Evolutionary conservation across 2,113 vertebrate genomes (phyloP).

Genomic region (Ploceus nigricollis): DNA sequence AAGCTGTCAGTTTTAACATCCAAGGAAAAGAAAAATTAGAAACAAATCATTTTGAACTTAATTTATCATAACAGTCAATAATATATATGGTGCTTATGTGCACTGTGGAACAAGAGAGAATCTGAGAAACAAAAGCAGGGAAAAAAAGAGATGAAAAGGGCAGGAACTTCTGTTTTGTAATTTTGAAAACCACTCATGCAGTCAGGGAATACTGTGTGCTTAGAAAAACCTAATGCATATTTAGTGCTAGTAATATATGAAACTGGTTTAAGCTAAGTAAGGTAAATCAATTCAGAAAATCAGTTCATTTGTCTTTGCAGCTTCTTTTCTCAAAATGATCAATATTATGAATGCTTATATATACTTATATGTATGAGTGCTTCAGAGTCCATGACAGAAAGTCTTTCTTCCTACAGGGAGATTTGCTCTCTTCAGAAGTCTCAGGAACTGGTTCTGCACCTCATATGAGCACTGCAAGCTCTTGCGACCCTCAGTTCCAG

Average conservation of each 20-base stretch:
- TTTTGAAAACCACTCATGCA: constrained; percentile 54
- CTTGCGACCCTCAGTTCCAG: not conserved
- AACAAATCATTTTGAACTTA: constrained; percentile 38
- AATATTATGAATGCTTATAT: not conserved
- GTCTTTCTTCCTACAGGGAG: not conserved
- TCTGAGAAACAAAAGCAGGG: constrained; percentile 15
- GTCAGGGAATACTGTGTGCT: not conserved
- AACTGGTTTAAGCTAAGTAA: constrained; percentile 3
- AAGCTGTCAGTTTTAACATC: constrained; percentile 66
- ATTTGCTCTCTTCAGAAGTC: not conserved
- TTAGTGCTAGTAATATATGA: constrained; percentile 38
- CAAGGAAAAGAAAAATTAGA: constrained; percentile 54
- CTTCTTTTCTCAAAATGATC: constrained; percentile 19
- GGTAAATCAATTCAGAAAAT: constrained; percentile 46
- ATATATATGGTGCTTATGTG: not conserved
- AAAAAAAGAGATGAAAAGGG: not conserved
- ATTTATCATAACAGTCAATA: constrained; percentile 45
- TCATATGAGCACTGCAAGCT: not conserved
- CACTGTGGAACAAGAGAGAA: constrained; percentile 11
- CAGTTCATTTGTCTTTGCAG: constrained; percentile 31
- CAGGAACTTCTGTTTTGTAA: constrained; percentile 2
- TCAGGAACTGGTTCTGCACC: not conserved
- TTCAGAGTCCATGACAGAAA: not conserved
- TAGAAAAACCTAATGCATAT: constrained; percentile 33
- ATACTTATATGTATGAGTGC: not conserved